Evolutionary conservation across 2,888 invertebrate genomes (phyloP).

Genomic region (Carabus problematicus): DNA sequence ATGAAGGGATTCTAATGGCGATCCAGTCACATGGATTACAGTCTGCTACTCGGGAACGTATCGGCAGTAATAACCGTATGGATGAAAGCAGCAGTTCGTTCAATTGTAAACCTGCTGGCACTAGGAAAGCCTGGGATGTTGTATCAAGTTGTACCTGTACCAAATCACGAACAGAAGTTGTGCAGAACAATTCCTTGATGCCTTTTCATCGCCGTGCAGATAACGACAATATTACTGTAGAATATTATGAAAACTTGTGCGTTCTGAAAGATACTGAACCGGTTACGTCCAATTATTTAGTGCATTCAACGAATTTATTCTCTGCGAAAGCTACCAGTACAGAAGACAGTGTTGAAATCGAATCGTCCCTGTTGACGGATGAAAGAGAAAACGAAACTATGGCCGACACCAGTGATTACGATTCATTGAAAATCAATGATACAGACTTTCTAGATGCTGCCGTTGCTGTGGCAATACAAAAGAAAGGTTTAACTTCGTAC

Average conservation of each 20-base stretch:
- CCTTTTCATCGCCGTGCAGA: constrained; percentile 36
- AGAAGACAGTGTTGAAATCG: constrained; percentile 38
- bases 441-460: constrained; percentile 73
- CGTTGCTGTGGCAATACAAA: constrained; percentile 77
- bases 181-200: background rate
- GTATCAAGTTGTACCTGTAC: constrained; percentile 51
- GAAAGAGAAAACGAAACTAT: constrained; percentile 29
- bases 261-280: constrained; percentile 36
- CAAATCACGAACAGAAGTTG: constrained; percentile 22
- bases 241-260: constrained; percentile 34
- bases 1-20: constrained; percentile 77
- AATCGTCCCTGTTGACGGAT: constrained; percentile 6
- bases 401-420: constrained; percentile 27
- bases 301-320: background rate
- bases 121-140: constrained; percentile 53
- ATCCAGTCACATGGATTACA: constrained; percentile 75
- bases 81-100: constrained; percentile 44
- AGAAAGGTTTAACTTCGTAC: constrained; percentile 70
- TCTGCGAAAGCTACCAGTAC: background rate
- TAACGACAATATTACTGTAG: constrained; percentile 16
- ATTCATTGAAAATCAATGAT: constrained; percentile 48
- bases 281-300: background rate
- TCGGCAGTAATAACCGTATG: constrained; percentile 22
- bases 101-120: constrained; percentile 30
- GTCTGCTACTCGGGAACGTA: constrained; percentile 49